Evolutionary conservation across 2,888 invertebrate species (phyloP).

Genomic region (Tridacna crocea): DNA sequence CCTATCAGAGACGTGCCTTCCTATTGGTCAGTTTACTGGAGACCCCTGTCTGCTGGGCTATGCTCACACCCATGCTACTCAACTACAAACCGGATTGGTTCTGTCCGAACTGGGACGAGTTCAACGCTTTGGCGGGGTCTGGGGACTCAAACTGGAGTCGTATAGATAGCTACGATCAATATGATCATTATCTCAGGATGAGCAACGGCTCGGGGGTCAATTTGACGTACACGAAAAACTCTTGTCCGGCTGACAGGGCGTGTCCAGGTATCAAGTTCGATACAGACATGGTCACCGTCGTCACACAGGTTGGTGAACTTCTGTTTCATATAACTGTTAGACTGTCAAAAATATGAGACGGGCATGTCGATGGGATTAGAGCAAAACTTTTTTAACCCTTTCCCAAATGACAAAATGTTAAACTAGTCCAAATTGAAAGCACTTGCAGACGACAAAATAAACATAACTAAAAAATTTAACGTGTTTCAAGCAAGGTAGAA

Average conservation of each 20-base stretch:
- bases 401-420: no score
- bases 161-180: not conserved
- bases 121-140: not conserved
- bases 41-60: conserved; percentile 14
- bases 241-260: conserved; percentile 5
- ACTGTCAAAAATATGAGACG: no score
- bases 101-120: conserved; percentile 15
- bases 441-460: no score
- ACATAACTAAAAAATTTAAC: no score
- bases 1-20: conserved; percentile 8
- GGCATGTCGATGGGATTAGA: no score
- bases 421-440: no score
- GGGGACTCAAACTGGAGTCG: conserved; percentile 12
- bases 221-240: conserved; percentile 15
- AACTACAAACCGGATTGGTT: conserved; percentile 19
- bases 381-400: no score
- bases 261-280: conserved; percentile 18
- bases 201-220: not conserved
- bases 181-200: not conserved
- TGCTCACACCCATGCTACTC: conserved; percentile 7
- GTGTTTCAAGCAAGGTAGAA: no score
- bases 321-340: no score
- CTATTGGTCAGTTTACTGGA: conserved; percentile 5
- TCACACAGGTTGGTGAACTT: conserved; percentile 2
- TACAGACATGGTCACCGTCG: conserved; percentile 17